Conservation (phyloP, 2,888 invertebrate genomes). For the Drosophila sordidapex region DNA sequence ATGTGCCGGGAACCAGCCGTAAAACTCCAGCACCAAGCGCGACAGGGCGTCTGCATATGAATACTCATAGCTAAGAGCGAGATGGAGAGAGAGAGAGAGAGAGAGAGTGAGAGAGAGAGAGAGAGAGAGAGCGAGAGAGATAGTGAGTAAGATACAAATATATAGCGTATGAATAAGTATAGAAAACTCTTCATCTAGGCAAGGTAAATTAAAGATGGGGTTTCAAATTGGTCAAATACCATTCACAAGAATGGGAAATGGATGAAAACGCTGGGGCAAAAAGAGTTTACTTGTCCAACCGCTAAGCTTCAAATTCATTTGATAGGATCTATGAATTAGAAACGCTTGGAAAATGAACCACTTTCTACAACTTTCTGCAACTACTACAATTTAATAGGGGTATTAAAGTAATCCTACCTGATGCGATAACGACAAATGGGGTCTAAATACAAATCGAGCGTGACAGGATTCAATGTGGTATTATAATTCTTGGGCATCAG, state of each 20-base stretch:
- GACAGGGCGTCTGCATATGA: constrained; percentile 87
- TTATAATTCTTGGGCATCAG: constrained; percentile 86
- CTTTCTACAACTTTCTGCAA: background rate
- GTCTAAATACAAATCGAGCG: constrained; percentile 88
- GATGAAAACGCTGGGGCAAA: background rate
- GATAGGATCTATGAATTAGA: background rate
- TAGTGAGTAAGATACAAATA: background rate
- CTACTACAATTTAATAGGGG: background rate
- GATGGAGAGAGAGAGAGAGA: background rate
- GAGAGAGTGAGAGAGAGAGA: background rate
- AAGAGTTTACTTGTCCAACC: background rate
- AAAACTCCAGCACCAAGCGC: constrained; percentile 89
- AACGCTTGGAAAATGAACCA: background rate
- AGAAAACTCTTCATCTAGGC: background rate
- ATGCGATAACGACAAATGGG: constrained; percentile 90
- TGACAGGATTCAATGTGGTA: constrained; percentile 85
- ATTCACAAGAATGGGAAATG: background rate
- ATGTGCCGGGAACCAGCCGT: constrained; percentile 88
- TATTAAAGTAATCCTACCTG: constrained; percentile 85
- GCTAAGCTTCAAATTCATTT: background rate
- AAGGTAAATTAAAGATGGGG: background rate
- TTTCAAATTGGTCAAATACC: background rate
- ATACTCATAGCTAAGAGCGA: constrained; percentile 82
- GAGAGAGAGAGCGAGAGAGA: background rate
- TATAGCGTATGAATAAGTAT: background rate